phyloP scores from a whole-genome alignment of 2,888 invertebrate genomes.

The Hoplodrina ambigua region DNA sequence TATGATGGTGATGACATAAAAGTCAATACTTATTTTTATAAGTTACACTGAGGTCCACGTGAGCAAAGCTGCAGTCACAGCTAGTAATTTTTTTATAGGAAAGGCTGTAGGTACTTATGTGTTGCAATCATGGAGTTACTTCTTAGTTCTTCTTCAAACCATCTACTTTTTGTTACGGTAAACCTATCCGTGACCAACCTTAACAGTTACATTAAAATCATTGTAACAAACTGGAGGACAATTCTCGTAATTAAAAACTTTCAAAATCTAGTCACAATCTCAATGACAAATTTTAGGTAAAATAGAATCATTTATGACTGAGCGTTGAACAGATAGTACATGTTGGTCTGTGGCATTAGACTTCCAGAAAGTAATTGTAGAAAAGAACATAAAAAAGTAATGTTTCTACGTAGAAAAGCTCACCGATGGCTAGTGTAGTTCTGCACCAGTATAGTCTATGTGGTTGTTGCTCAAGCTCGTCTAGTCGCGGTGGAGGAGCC shows the following conservation, averaged over 20 bases:
- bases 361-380: background rate
- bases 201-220: no score
- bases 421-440: constrained; percentile 18
- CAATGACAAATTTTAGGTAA: no score
- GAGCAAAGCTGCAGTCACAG: no score
- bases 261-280: no score
- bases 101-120: no score
- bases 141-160: background rate
- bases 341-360: background rate
- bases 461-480: constrained; percentile 86
- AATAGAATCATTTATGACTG: background rate
- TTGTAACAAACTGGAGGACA: no score
- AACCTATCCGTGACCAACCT: no score
- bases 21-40: no score
- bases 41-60: no score
- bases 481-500: constrained; percentile 85
- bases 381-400: background rate
- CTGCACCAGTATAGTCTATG: constrained; percentile 73
- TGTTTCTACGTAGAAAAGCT: constrained; percentile 1
- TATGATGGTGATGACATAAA: no score
- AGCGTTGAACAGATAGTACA: background rate
- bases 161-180: background rate
- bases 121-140: background rate
- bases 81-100: no score
- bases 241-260: no score